A percentile compares a stretch with the other conserved stretches of the same genome.
These are phyloP conservation scores for Cichladusa arquata DNA, from an alignment of 2,113 vertebrate species.

Conservation along the genomic window DNA sequence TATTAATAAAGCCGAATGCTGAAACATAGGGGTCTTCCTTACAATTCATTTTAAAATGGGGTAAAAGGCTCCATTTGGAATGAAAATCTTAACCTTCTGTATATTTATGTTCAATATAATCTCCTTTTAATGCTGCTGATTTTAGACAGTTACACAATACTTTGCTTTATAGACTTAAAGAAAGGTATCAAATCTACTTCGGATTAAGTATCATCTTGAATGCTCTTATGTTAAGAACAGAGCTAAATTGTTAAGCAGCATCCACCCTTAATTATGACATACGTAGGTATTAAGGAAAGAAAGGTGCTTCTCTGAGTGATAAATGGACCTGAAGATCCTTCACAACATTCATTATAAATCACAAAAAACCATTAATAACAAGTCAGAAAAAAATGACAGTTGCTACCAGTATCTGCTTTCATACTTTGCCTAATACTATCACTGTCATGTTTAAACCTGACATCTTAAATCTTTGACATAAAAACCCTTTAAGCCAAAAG, in stretches of 20 bases:
- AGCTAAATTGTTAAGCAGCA: constrained; percentile 32
- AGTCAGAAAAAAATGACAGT: constrained; percentile 61
- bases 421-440: constrained; percentile 67
- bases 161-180: constrained; percentile 29
- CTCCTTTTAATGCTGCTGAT: constrained; percentile 20
- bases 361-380: constrained; percentile 73
- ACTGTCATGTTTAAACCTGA: constrained; percentile 70
- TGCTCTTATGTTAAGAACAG: constrained; percentile 35
- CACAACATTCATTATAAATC: constrained; percentile 70
- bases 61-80: neutral
- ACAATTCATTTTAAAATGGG: constrained; percentile 34
- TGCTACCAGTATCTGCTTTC: constrained; percentile 59
- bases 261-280: constrained; percentile 63
- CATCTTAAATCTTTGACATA: constrained; percentile 63
- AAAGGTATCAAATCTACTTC: constrained; percentile 41
- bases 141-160: constrained; percentile 53
- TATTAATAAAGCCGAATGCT: constrained; percentile 17
- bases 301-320: constrained; percentile 58
- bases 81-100: neutral
- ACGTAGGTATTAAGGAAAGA: constrained; percentile 33
- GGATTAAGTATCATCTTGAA: constrained; percentile 63
- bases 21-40: constrained; percentile 9
- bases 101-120: constrained; percentile 16
- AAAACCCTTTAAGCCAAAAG: constrained; percentile 69
- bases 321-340: constrained; percentile 68